Conservation (phyloP, 2,113 vertebrate species). For the Spheniscus mendiculus region DNA sequence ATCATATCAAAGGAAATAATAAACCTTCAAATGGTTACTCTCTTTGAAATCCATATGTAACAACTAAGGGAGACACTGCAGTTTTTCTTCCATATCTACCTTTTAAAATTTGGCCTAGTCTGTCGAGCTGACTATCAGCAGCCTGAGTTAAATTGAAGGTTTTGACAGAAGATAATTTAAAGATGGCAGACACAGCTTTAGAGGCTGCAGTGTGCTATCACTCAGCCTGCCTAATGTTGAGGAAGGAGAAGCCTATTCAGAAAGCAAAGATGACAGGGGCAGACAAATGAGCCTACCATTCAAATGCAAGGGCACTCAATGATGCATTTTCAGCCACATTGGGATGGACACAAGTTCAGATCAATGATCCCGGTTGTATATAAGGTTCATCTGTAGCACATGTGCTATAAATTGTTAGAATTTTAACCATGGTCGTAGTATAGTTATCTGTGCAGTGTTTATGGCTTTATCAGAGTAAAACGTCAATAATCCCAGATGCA, state of each 20-base stretch:
- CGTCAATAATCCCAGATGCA: not conserved
- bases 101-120: not conserved
- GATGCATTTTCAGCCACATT: not conserved
- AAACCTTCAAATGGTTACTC: not conserved
- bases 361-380: not conserved
- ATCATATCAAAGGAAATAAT: not conserved
- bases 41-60: not conserved
- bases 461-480: not conserved
- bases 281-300: not conserved
- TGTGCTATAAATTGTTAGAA: not conserved
- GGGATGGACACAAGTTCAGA: not conserved
- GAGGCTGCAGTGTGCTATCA: not conserved
- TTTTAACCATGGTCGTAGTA: not conserved
- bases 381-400: not conserved
- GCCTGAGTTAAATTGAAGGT: not conserved
- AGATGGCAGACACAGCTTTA: not conserved
- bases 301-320: not conserved
- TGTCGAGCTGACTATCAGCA: not conserved
- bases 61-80: not conserved
- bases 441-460: not conserved
- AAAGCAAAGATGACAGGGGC: not conserved
- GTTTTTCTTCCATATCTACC: not conserved
- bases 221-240: not conserved
- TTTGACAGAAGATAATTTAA: not conserved
- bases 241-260: not conserved